Percentiles rank a stretch among this genome's conserved stretches.
These are phyloP conservation scores for Micrastur ruficollis DNA, from an alignment of 2,797 vertebrate species.

Conservation along the genomic window DNA sequence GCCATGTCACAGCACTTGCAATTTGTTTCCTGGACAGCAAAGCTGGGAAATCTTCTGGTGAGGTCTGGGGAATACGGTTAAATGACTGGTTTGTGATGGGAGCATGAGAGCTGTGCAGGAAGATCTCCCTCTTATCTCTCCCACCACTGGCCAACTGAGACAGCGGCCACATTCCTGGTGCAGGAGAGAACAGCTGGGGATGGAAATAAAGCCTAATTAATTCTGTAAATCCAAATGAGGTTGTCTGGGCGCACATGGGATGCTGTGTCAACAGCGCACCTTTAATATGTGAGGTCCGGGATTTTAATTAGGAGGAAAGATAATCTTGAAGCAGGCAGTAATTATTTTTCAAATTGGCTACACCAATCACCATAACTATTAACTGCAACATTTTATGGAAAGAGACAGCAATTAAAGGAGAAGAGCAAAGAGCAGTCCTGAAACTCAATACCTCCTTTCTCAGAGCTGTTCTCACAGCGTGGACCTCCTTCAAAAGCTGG, in stretches of 20 bases:
- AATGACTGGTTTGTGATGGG: slow-evolving; percentile 10
- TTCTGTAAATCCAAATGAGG: slow-evolving; percentile 72
- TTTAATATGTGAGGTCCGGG: slow-evolving; percentile 67
- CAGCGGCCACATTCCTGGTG: not conserved
- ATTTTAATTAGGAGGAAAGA: slow-evolving; percentile 79
- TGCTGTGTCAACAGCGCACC: slow-evolving; percentile 62
- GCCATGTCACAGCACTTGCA: not conserved
- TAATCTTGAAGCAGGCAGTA: slow-evolving; percentile 69
- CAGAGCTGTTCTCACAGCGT: not conserved
- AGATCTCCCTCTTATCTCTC: slow-evolving; percentile 15
- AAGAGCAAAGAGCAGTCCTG: slow-evolving; percentile 28
- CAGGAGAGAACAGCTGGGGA: slow-evolving; percentile 70
- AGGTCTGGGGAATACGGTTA: not conserved
- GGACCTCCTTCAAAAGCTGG: not conserved
- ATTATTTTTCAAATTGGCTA: slow-evolving; percentile 73
- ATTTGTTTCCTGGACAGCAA: not conserved
- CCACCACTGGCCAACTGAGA: slow-evolving; percentile 46
- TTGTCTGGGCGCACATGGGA: slow-evolving; percentile 60
- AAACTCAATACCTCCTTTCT: not conserved
- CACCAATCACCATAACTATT: slow-evolving; percentile 64
- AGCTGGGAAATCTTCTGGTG: not conserved
- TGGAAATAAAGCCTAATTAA: slow-evolving; percentile 77
- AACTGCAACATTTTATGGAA: slow-evolving; percentile 43
- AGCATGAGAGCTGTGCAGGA: not conserved
- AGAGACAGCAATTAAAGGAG: slow-evolving; percentile 47